A percentile compares a stretch with the other conserved stretches of the same genome.
These are phyloP conservation scores for Dromococcyx pavoninus DNA, from an alignment of 2,797 vertebrate genomes.

Conservation along the genomic window DNA sequence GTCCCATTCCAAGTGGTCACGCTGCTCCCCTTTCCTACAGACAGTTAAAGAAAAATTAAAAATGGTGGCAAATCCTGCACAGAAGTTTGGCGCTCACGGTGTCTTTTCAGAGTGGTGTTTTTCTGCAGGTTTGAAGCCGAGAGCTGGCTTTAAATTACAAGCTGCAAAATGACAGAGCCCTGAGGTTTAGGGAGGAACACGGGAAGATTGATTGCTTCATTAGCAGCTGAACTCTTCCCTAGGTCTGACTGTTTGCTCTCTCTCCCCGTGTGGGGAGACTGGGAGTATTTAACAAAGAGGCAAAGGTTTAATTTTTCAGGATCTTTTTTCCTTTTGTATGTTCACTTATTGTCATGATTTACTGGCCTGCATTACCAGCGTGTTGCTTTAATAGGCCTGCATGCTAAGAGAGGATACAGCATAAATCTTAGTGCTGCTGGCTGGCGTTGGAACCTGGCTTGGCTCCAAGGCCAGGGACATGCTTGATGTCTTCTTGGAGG, in stretches of 20 bases:
- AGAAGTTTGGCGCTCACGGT: neutral
- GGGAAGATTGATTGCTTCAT: neutral
- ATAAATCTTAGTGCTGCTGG: neutral
- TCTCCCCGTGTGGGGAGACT: neutral
- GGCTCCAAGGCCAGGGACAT: neutral
- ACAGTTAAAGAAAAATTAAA: neutral
- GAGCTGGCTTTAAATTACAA: neutral
- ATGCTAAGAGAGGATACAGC: neutral
- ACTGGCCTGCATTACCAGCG: neutral
- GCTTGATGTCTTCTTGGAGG: neutral
- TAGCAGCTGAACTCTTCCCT: neutral
- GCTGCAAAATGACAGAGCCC: neutral
- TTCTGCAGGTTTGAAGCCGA: neutral
- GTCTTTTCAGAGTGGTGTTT: neutral
- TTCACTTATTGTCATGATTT: neutral
- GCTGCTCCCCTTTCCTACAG: neutral
- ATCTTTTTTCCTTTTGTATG: neutral
- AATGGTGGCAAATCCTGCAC: neutral
- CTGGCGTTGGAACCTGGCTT: neutral
- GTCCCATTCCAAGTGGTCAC: neutral
- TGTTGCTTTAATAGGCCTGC: neutral
- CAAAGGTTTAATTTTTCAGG: neutral
- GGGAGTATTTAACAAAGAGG: neutral
- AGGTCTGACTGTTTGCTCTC: neutral
- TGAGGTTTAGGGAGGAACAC: neutral